phyloP scores from a whole-genome alignment of 2,113 vertebrate genomes.

The Seriola dumerili region DNA sequence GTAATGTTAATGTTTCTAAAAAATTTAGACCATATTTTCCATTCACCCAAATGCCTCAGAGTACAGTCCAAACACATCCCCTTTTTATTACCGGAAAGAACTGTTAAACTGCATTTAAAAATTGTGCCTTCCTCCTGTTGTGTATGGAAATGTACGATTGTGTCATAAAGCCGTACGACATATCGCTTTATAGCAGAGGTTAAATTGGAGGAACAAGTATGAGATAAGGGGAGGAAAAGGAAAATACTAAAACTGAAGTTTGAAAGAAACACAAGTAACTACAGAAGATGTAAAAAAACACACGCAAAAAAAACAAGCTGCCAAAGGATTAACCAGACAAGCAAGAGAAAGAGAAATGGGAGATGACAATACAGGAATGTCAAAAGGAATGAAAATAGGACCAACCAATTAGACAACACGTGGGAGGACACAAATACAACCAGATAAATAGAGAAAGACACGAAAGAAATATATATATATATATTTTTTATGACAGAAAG shows the following conservation, averaged over 20 bases:
- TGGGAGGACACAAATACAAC: not conserved
- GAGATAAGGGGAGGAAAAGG: too few relatives aligned
- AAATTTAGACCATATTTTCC: conserved; percentile 19
- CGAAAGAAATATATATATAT: not conserved
- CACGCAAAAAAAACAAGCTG: not conserved
- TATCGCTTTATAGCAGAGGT: too few relatives aligned
- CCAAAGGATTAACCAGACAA: not conserved
- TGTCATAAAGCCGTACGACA: too few relatives aligned
- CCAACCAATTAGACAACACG: not conserved
- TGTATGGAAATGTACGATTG: not conserved
- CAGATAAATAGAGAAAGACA: conserved; percentile 3
- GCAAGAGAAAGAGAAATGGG: not conserved
- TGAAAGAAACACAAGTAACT: not conserved
- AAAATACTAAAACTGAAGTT: too few relatives aligned
- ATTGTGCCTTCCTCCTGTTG: not conserved
- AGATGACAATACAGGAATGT: not conserved
- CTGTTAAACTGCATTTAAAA: not conserved
- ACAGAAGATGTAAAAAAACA: not conserved
- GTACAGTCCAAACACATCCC: not conserved
- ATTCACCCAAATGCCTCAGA: not conserved
- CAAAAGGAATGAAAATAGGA: not conserved
- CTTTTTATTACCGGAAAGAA: too few relatives aligned
- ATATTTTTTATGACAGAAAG: not conserved
- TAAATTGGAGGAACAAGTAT: too few relatives aligned
- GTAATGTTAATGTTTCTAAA: conserved; percentile 30